A percentile compares a stretch with the other conserved stretches of the same genome.
Conservation (phyloP, 2,888 invertebrate genomes). For the Ennomos quercinarius region DNA sequence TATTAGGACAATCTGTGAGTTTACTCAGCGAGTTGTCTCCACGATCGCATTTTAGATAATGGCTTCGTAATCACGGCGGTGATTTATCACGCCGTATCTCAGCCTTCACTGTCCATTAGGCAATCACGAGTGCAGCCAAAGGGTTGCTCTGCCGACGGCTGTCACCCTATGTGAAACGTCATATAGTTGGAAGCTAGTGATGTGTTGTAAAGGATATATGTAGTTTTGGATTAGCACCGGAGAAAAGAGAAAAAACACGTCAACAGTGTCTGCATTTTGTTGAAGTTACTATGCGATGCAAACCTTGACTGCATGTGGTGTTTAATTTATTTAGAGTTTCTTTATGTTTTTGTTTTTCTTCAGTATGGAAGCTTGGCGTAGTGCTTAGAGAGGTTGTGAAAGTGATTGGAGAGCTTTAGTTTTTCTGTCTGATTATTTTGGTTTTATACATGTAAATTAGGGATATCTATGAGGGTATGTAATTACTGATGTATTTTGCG, state of each 20-base stretch:
- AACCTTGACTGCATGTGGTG: too few species aligned
- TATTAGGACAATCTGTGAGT: constrained; percentile 7
- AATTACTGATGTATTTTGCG: too few species aligned
- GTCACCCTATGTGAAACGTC: constrained; percentile 35
- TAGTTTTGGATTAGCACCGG: background rate
- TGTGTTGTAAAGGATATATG: background rate
- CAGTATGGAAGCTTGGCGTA: too few species aligned
- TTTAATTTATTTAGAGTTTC: too few species aligned
- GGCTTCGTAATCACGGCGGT: constrained; percentile 80
- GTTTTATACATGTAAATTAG: too few species aligned
- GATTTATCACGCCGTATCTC: constrained; percentile 84
- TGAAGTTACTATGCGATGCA: too few species aligned
- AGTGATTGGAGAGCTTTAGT: too few species aligned
- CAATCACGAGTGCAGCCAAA: constrained; percentile 76
- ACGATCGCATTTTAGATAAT: constrained; percentile 84
- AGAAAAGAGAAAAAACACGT: background rate
- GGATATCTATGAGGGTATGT: too few species aligned
- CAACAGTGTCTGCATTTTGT: too few species aligned
- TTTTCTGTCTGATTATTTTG: too few species aligned
- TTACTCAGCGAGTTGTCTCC: constrained; percentile 61
- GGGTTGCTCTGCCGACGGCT: constrained; percentile 59
- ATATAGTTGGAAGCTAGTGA: background rate
- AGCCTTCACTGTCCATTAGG: constrained; percentile 85
- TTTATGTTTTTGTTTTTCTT: too few species aligned
- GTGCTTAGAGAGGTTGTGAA: too few species aligned